Base-by-base conservation (phyloP, 2,113 vertebrate species). In the Sterna hirundo region DNA sequence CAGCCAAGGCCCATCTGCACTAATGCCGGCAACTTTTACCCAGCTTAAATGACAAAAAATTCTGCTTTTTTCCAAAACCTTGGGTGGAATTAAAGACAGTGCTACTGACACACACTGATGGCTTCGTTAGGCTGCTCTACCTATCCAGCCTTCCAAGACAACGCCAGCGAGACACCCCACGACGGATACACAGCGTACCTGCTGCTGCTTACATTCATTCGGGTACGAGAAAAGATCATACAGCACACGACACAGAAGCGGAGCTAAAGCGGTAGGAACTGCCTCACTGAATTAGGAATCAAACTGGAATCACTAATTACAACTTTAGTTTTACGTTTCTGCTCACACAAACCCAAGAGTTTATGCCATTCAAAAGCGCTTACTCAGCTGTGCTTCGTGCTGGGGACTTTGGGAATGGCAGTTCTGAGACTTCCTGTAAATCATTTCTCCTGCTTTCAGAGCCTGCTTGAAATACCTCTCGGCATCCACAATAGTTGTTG, bases 391-490 rank as follows among this genome's bases (percentile, higher is more conserved):
- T 61, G 98, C 98, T 98, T 98, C 98, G 3, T 98, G 98, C 85
- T 98, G 98, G 68, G 98, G 97, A 77, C 98, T 98, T 52, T 98
- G 98, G 76, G 98, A 97, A 94, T 98, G 98, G 81, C 97, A 98
- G 78, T 98, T 98, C 87, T 98, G 98, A 84, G 98, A 98, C 62
- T 68, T 97, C 29, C 93, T 98, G 91, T 98, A 98, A 83, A 98
- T 95, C 34, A 94, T 95, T 97, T 99, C 98, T 98, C 99, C 99
- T 32, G 99, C 99, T 96, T 97, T 99, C 68, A 99, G 96, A 25
- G 99, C 99, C 98, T 99, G 99, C 97, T 98, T 99, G 95, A 99
- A 99, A 58, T 99, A 98, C 72, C 98, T 98, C 97, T 99, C 99
- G 18, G 99, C 99, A 98, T 99, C 99, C 93, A 98, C 98, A 94